Evolutionary conservation across 1,140 invertebrate species (phyloP), one percentile per base, ranked within the genome.

Genomic region (Drosophila chauvacae): DNA sequence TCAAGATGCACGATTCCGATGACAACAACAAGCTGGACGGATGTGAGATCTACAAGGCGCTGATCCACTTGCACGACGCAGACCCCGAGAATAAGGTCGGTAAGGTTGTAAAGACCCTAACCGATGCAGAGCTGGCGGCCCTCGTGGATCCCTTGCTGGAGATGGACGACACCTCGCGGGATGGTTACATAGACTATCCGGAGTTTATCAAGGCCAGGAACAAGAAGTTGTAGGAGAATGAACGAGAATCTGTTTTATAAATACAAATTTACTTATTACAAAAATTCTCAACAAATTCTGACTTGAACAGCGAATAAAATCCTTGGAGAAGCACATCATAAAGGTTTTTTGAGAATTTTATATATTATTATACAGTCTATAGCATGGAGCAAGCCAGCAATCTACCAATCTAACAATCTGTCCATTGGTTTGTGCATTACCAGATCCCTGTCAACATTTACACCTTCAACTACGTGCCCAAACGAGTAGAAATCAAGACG

Each of bases 1-100:
- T 98, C 93, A 99, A 98, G 93, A 98, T 98, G 97, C 98, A 98
- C 78, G 98, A 99, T 92, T 96, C 97, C 39, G 98, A 99, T 92
- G 98, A 97, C 80, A 98, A 98, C 88, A 98, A 98, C 85, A 98
- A 97, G 92, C 93, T 99, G 66, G 98, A 99, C 93, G 98, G 98
- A 26, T 97, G 97, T 93, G 98, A 99, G 93, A 93, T 98, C 33
- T 97, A 98, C 72, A 98, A 98, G 88, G 98, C 97, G 0, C 93
- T 98, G 2, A 97, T 98, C 81, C 97, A 98, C 92, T 98, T 97
- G 96, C 97, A 98, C 92, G 97, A 97, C 78, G 95, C 97, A 93
- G 95, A 95, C 57, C 94, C 94, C 73, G 95, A 95, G 77, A 94
- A 96, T 53, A 93, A 93, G 53, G 69, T 82, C 39, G 94, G 94